A percentile compares a stretch with the other conserved stretches of the same genome.
phyloP scores from a whole-genome alignment of 2,888 invertebrate genomes.

The Hypercompe scribonia region DNA sequence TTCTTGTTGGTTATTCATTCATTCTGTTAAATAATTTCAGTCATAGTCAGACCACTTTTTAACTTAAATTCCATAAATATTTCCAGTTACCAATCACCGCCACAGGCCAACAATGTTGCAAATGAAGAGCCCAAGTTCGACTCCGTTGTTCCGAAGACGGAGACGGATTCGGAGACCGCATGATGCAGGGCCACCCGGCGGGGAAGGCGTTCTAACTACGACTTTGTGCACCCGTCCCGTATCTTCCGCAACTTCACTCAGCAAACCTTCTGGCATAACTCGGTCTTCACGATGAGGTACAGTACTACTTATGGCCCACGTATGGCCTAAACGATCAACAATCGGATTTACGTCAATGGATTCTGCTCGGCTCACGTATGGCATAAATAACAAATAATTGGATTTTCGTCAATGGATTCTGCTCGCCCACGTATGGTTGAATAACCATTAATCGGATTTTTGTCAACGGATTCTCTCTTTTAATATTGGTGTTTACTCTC shows the following conservation, averaged over 20 bases:
- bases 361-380: neutral
- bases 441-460: neutral
- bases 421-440: constrained; percentile 4
- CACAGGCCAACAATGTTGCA: constrained; percentile 49
- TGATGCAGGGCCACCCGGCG: constrained; percentile 56
- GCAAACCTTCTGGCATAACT: constrained; percentile 55
- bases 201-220: constrained; percentile 31
- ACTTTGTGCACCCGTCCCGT: constrained; percentile 54
- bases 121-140: constrained; percentile 39
- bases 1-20: too few species aligned
- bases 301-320: constrained; percentile 15
- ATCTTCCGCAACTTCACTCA: constrained; percentile 61
- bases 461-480: neutral
- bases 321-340: constrained; percentile 3
- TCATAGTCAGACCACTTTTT: neutral
- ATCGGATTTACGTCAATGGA: neutral
- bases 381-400: neutral
- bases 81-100: constrained; percentile 62
- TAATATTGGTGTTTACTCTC: neutral
- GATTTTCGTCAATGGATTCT: neutral
- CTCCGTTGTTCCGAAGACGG: constrained; percentile 57
- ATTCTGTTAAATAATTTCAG: too few species aligned
- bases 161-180: constrained; percentile 62
- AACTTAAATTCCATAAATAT: constrained; percentile 23
- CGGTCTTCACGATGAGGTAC: constrained; percentile 39